Base-by-base conservation (phyloP, 2,797 vertebrate species). In the Xerus rutilus region DNA sequence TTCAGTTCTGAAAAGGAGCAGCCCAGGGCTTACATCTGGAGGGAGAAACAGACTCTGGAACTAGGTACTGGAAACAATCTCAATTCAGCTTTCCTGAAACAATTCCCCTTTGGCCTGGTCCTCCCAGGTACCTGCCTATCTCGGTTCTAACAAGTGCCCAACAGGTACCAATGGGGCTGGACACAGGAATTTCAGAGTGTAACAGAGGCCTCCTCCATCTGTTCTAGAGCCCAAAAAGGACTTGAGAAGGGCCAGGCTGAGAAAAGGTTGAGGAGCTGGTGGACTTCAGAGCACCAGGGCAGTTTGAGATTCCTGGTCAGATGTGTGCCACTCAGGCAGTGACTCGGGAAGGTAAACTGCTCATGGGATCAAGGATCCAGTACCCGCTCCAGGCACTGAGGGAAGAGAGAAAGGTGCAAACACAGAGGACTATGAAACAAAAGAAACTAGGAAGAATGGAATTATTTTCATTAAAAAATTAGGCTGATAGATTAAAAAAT, bases 401-500 rank as follows among this genome's bases (percentile, higher is more conserved):
- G 84, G 86, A 83, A 86, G 82, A 96, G 89, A 89, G 77, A 83
- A 95, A 85, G 89, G 87, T 83, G 64, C 83, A 73, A 73, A 23
- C 3, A 88, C 94, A 97, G 96, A 89, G 96, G 82, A 94, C 93
- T 95, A 95, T 69, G 96, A 98, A 98, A 98, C 96, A 97, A 97
- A 97, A 98, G 97, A 98, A 98, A 97, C 90, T 77, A 93, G 97
- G 94, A 97, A 98, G 96, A 97, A 95, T 97, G 98, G 97, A 81
- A 81, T 95, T 98, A 97, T 98, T 97, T 98, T 97, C 97, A 97
- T 98, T 98, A 98, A 98, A 97, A 98, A 98, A 97, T 98, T 98
- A 98, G 97, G 97, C 97, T 97, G 97, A 97, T 97, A 98, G 98
- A 97, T 98, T 98, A 98, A 98, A 98, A 98, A 98, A 94, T 98